These are phyloP conservation scores for Momotus momota DNA, from an alignment of 2,797 vertebrate genomes.

Conservation along the genomic window DNA sequence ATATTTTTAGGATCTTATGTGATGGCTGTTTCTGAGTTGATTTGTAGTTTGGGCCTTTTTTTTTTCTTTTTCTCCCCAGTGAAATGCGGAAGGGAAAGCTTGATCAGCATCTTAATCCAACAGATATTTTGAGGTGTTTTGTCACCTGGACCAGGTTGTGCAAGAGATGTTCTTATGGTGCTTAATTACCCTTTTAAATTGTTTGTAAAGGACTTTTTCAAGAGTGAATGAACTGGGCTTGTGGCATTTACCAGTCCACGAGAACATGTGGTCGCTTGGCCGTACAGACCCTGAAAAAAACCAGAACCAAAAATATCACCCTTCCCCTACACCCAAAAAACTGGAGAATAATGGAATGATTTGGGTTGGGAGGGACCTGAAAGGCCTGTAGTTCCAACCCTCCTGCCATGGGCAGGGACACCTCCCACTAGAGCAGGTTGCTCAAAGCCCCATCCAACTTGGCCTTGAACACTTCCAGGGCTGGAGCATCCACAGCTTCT, in stretches of 20 bases:
- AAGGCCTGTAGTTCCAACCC: neutral
- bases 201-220: neutral
- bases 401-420: neutral
- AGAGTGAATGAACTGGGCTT: neutral
- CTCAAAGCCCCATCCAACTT: neutral
- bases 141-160: neutral
- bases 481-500: neutral
- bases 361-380: neutral
- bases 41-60: neutral
- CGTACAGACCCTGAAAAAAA: neutral
- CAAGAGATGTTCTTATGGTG: neutral
- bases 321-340: neutral
- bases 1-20: slow-evolving; percentile 41
- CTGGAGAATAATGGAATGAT: neutral
- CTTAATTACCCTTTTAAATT: neutral
- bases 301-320: neutral
- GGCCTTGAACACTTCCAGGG: neutral
- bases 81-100: neutral
- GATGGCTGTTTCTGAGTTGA: neutral
- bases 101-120: neutral
- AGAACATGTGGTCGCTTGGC: neutral
- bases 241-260: neutral
- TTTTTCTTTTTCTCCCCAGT: neutral
- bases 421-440: neutral
- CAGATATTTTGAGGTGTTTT: neutral